These are phyloP conservation scores for Caerostris darwini DNA, from an alignment of 1,140 invertebrate species.

Conservation along the genomic window DNA sequence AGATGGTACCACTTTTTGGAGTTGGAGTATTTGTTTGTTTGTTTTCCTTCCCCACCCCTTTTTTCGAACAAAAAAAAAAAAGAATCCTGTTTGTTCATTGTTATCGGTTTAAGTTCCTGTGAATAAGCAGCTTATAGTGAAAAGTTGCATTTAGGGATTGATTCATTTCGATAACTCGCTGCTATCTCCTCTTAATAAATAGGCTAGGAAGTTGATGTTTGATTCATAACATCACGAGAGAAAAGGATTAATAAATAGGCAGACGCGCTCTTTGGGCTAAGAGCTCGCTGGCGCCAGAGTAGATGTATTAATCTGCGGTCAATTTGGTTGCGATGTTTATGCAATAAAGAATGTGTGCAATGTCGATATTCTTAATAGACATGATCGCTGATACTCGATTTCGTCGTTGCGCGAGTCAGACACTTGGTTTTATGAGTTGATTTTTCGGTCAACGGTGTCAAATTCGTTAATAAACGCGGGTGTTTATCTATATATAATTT, in stretches of 20 bases:
- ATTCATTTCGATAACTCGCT: constrained; percentile 22
- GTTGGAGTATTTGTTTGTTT: background rate
- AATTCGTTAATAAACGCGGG: background rate
- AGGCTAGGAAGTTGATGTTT: background rate
- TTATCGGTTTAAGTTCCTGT: background rate
- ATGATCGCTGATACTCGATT: background rate
- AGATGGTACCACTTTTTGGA: constrained; percentile 9
- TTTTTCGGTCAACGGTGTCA: background rate
- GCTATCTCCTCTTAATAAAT: constrained; percentile 29
- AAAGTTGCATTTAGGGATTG: background rate
- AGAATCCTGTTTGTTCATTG: background rate
- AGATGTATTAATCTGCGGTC: constrained; percentile 51
- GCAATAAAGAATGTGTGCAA: constrained; percentile 27
- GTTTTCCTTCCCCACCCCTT: background rate
- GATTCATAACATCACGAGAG: background rate
- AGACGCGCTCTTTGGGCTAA: background rate
- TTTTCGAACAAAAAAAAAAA: background rate
- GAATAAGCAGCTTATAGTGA: constrained; percentile 29
- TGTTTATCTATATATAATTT: too few relatives aligned
- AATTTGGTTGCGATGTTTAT: constrained; percentile 24
- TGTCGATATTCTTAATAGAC: background rate
- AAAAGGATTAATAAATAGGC: constrained; percentile 33
- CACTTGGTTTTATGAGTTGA: background rate
- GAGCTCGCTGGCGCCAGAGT: constrained; percentile 20
- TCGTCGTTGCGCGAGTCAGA: background rate